Evolutionary conservation across 1,140 invertebrate genomes (phyloP).

Genomic region (Tetramorium parvispinum): DNA sequence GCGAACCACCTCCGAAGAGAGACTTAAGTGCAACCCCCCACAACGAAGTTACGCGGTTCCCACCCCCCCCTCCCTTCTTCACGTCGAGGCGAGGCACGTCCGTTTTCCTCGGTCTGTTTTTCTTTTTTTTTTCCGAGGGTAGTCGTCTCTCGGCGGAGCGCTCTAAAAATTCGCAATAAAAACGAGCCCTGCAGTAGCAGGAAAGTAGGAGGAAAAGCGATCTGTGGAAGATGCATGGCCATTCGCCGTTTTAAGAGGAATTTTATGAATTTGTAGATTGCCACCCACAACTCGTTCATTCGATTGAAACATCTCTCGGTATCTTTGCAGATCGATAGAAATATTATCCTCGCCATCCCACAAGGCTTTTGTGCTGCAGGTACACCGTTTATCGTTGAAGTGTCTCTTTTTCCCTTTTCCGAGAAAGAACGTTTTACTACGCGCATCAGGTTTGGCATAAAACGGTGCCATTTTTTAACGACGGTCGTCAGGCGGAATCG

Average conservation of each 20-base stretch:
- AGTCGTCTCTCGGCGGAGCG: background rate
- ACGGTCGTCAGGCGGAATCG: constrained; percentile 9
- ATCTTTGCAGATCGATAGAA: constrained; percentile 35
- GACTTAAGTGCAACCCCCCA: constrained; percentile 31
- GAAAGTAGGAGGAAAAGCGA: background rate
- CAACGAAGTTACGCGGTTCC: constrained; percentile 59
- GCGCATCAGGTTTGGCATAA: constrained; percentile 20
- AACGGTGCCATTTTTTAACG: constrained; percentile 15
- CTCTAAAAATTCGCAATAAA: constrained; percentile 64
- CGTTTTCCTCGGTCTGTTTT: background rate
- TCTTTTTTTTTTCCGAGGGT: background rate
- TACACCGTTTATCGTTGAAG: constrained; percentile 7
- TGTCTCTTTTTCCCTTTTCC: constrained; percentile 16
- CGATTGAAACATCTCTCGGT: constrained; percentile 57
- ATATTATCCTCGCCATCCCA: constrained; percentile 57
- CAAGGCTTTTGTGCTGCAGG: constrained; percentile 38
- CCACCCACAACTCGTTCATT: constrained; percentile 61
- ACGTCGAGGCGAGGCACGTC: background rate
- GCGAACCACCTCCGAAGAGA: constrained; percentile 17
- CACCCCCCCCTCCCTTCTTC: background rate
- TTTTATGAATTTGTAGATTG: constrained; percentile 72
- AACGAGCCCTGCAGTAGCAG: background rate
- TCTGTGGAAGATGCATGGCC: background rate
- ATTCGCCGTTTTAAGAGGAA: constrained; percentile 13
- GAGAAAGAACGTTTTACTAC: constrained; percentile 39